Percentiles rank a stretch among this genome's conserved stretches.
Evolutionary conservation across 1,140 invertebrate species (phyloP).

Genomic region (Adelges cooleyi): DNA sequence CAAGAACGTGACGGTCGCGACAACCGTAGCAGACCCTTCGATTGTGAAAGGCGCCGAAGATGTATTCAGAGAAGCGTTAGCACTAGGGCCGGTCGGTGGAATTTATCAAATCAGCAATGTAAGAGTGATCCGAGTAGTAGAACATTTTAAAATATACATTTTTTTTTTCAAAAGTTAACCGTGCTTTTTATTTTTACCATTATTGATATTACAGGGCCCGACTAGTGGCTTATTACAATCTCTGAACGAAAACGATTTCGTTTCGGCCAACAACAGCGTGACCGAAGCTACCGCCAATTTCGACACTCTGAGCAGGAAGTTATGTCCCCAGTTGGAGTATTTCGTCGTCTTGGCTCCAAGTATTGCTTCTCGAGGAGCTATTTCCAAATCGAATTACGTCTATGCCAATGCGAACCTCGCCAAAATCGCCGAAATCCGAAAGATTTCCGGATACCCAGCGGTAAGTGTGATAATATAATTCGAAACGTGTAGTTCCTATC

Average conservation of each 20-base stretch:
- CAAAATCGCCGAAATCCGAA: not conserved
- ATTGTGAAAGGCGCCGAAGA: slow-evolving; percentile 53
- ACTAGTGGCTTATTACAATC: not conserved
- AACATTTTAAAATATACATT: not conserved
- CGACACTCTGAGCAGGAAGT: slow-evolving; percentile 57
- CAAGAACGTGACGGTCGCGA: slow-evolving; percentile 52
- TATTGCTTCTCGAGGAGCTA: not conserved
- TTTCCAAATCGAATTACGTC: slow-evolving; percentile 1
- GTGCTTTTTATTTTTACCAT: too few relatives aligned
- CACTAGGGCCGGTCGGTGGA: slow-evolving; percentile 71
- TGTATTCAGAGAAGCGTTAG: slow-evolving; percentile 54
- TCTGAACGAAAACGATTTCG: not conserved
- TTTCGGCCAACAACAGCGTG: not conserved
- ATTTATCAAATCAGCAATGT: slow-evolving; percentile 90
- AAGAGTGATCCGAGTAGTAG: slow-evolving; percentile 28
- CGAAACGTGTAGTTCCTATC: too few relatives aligned
- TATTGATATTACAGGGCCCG: not conserved
- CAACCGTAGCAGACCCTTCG: slow-evolving; percentile 55
- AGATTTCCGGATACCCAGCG: not conserved
- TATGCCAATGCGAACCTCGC: not conserved
- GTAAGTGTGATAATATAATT: not conserved
- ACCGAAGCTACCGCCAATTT: slow-evolving; percentile 47
- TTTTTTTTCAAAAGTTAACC: too few relatives aligned
- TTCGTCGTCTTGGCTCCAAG: slow-evolving; percentile 85
- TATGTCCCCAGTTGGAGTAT: slow-evolving; percentile 69